Conservation (phyloP, 2,797 vertebrate species). For the Xenopus petersii region DNA sequence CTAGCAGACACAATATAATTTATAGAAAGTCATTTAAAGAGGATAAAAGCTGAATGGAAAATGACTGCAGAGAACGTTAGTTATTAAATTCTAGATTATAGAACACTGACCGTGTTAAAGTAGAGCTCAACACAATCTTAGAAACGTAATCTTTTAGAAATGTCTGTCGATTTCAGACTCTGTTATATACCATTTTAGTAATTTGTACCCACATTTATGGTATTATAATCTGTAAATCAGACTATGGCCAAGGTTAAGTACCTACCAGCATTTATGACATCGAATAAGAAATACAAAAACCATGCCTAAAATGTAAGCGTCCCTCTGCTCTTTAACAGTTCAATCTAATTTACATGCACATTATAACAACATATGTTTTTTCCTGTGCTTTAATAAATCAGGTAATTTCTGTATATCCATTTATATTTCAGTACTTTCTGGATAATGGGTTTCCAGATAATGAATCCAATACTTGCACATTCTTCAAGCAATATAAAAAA, state of each 20-base stretch:
- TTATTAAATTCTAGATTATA: constrained; percentile 4
- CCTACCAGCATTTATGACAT: not conserved
- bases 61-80: not conserved
- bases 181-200: not conserved
- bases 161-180: not conserved
- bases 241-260: not conserved
- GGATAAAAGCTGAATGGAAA: constrained; percentile 2
- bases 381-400: too few species aligned
- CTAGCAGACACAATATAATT: not conserved
- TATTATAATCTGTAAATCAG: not conserved
- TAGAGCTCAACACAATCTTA: not conserved
- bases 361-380: too few species aligned
- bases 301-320: not conserved
- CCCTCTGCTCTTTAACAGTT: not conserved
- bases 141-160: not conserved
- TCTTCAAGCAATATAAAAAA: too few species aligned
- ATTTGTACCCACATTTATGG: not conserved
- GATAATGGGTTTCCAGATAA: too few species aligned
- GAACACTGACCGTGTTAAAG: not conserved
- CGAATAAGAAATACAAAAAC: not conserved
- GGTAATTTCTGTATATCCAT: too few species aligned
- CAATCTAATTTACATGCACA: too few species aligned
- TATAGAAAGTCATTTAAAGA: constrained; percentile 12
- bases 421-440: too few species aligned
- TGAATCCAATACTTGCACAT: too few species aligned